These are phyloP conservation scores for Acanthurus leucopareius DNA, from an alignment of 2,797 vertebrate genomes.

Conservation along the genomic window DNA sequence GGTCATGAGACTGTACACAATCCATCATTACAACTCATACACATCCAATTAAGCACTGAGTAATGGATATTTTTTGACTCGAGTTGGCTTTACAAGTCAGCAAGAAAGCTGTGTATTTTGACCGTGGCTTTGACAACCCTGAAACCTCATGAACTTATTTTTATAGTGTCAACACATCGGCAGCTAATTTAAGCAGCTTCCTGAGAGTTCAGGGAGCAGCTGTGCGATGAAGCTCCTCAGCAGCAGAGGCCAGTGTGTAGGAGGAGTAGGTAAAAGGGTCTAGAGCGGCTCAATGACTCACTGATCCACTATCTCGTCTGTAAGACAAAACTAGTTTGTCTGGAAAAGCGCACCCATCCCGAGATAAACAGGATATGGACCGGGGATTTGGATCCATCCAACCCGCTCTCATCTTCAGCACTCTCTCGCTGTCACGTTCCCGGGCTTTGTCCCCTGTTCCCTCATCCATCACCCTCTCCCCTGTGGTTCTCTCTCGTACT, in stretches of 20 bases:
- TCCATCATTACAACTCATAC: conserved; percentile 6
- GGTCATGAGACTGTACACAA: not conserved
- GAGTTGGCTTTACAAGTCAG: conserved; percentile 13
- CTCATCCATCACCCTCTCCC: conserved; percentile 55
- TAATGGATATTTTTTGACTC: conserved; percentile 16
- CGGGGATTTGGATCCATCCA: not conserved
- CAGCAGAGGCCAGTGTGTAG: conserved; percentile 8
- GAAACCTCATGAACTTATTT: conserved; percentile 58
- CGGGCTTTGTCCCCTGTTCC: conserved; percentile 53
- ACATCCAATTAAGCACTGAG: not conserved
- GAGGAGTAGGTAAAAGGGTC: conserved; percentile 29
- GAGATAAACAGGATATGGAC: conserved; percentile 27
- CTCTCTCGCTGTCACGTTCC: conserved; percentile 45
- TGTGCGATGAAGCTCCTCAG: conserved; percentile 42
- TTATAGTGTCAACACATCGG: conserved; percentile 66
- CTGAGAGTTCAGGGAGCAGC: conserved; percentile 58
- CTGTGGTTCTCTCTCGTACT: conserved; percentile 50
- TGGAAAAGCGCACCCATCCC: conserved; percentile 7
- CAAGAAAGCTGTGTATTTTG: conserved; percentile 7
- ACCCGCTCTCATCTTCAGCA: conserved; percentile 3
- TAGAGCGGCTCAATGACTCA: conserved; percentile 35
- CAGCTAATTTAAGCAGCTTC: conserved; percentile 68
- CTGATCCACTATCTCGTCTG: conserved; percentile 8
- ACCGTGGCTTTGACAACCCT: conserved; percentile 37
- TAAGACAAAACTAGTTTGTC: conserved; percentile 31